phyloP scores from a whole-genome alignment of 2,113 vertebrate species.

The Calidris pugnax region DNA sequence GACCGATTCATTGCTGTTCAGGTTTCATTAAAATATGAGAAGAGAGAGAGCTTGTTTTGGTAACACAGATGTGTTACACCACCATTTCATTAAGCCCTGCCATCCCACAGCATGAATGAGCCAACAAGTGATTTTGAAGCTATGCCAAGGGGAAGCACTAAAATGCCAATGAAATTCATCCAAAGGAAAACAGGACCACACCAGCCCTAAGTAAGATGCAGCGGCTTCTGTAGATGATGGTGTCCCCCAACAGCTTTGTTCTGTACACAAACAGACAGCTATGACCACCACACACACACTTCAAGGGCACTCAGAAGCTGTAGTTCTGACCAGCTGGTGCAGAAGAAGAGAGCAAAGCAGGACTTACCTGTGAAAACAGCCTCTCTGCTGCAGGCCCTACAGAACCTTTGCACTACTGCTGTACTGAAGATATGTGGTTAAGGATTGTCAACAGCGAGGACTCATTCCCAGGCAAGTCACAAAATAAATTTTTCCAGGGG shows the following conservation, averaged over 20 bases:
- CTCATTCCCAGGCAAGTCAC: background rate
- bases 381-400: background rate
- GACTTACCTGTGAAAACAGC: background rate
- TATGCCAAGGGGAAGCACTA: background rate
- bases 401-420: background rate
- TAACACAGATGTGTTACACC: constrained; percentile 11
- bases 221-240: background rate
- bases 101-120: background rate
- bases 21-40: background rate
- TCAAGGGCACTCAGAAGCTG: background rate
- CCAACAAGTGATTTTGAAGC: background rate
- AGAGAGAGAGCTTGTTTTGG: constrained; percentile 30
- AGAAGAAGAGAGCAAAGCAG: background rate
- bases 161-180: background rate
- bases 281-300: background rate
- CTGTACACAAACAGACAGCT: background rate
- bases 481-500: background rate
- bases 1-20: background rate
- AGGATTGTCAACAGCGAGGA: background rate
- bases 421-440: background rate
- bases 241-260: background rate
- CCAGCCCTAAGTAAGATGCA: background rate
- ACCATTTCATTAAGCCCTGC: background rate
- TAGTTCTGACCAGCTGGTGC: background rate
- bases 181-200: background rate